phyloP scores from a whole-genome alignment of 2,113 vertebrate species.

The Shinisaurus crocodilurus region DNA sequence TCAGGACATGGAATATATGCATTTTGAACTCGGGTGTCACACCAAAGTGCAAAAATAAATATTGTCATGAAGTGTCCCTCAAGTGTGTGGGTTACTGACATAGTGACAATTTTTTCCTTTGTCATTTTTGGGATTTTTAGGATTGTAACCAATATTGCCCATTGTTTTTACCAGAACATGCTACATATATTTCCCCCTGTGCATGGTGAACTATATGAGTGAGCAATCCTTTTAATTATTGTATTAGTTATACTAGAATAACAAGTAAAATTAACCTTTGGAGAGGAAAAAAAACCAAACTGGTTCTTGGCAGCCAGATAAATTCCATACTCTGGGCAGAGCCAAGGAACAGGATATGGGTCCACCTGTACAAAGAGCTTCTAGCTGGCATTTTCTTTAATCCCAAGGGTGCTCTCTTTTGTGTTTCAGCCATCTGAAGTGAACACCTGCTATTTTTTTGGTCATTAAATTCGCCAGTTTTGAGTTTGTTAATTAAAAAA shows the following conservation, averaged over 20 bases:
- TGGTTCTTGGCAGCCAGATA: neutral
- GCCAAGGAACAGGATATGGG: neutral
- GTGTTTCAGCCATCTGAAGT: slow-evolving; percentile 13
- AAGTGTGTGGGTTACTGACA: neutral
- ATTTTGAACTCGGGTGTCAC: neutral
- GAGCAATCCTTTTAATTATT: neutral
- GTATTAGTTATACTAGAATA: neutral
- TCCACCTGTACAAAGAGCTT: neutral
- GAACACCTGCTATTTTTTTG: neutral
- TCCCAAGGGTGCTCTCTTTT: neutral
- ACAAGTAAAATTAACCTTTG: neutral
- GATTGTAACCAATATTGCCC: neutral
- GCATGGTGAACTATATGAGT: neutral
- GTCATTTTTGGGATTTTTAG: neutral
- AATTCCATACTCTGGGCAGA: neutral
- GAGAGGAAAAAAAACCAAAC: neutral
- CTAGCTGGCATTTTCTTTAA: neutral
- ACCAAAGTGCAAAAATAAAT: neutral
- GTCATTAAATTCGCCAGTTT: neutral
- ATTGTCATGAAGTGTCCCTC: neutral
- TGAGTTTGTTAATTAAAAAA: neutral
- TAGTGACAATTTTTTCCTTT: neutral
- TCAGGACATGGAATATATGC: neutral
- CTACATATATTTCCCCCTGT: neutral
- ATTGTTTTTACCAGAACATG: accelerated